These are phyloP conservation scores for Synodontis membranacea DNA, from an alignment of 2,113 vertebrate genomes.

Conservation along the genomic window DNA sequence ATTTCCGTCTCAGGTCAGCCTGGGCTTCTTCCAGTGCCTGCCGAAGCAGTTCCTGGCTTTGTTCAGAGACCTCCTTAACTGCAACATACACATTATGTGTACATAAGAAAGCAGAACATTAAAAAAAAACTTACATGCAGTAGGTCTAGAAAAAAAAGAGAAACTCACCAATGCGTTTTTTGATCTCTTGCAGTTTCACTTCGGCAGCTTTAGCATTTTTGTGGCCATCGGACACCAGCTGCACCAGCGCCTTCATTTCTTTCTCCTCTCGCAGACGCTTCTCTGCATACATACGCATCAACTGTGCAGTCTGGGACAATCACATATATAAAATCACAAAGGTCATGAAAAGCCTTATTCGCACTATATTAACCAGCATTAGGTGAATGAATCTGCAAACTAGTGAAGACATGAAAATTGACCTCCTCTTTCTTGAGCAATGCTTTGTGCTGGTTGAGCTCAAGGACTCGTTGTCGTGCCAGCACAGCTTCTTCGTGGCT, in stretches of 20 bases:
- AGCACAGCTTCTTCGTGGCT: slow-evolving; percentile 79
- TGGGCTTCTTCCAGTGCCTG: slow-evolving; percentile 74
- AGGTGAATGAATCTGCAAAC: background rate
- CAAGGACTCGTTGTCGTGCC: slow-evolving; percentile 71
- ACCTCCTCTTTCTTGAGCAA: slow-evolving; percentile 84
- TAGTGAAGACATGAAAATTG: background rate
- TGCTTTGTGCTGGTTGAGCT: slow-evolving; percentile 79
- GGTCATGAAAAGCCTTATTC: background rate
- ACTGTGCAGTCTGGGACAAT: slow-evolving; percentile 70
- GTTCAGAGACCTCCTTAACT: slow-evolving; percentile 83
- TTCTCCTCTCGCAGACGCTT: slow-evolving; percentile 76
- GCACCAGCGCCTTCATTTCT: slow-evolving; percentile 78
- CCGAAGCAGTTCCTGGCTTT: slow-evolving; percentile 76
- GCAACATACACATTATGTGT: slow-evolving; percentile 13
- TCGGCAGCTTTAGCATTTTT: slow-evolving; percentile 80
- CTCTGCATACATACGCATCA: slow-evolving; percentile 75
- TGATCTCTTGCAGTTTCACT: slow-evolving; percentile 76
- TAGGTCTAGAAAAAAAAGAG: background rate
- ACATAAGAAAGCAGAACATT: background rate
- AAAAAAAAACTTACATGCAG: background rate
- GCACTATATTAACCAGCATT: background rate
- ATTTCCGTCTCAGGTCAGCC: slow-evolving; percentile 74
- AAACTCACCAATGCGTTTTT: slow-evolving; percentile 79
- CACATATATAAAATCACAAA: background rate
- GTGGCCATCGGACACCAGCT: slow-evolving; percentile 79